phyloP scores from a whole-genome alignment of 1,140 invertebrate species.

The Thaumatotibia leucotreta region DNA sequence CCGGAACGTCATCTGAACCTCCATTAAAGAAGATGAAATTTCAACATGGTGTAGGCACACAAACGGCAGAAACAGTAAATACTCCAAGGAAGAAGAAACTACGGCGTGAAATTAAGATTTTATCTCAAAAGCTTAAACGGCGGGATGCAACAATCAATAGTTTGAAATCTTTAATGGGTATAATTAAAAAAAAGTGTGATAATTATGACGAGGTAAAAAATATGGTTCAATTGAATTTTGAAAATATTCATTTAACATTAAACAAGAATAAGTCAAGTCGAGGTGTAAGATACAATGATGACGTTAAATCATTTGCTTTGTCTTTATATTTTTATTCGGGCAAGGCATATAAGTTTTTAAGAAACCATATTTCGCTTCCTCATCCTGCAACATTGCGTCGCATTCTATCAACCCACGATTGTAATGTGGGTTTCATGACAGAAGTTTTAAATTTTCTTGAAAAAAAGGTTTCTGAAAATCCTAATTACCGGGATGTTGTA shows the following conservation, averaged over 20 bases:
- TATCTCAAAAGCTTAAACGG: constrained; percentile 12
- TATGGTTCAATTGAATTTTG: background rate
- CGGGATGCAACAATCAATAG: constrained; percentile 11
- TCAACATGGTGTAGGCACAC: too few relatives aligned
- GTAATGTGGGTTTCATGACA: background rate
- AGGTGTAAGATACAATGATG: constrained; percentile 1
- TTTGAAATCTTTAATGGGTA: background rate
- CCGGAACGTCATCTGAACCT: too few relatives aligned
- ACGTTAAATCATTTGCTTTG: constrained; percentile 18
- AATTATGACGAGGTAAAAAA: background rate
- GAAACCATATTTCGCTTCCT: constrained; percentile 8
- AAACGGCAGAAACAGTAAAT: too few relatives aligned
- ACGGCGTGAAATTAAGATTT: background rate
- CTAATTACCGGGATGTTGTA: constrained; percentile 20
- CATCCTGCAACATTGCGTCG: constrained; percentile 13
- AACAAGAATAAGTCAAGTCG: background rate
- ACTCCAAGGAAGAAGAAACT: too few relatives aligned
- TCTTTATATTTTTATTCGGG: constrained; percentile 16
- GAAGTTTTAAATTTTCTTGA: background rate
- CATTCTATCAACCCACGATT: background rate
- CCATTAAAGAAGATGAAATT: too few relatives aligned
- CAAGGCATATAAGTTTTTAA: constrained; percentile 18
- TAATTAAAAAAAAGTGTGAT: background rate
- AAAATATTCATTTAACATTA: background rate
- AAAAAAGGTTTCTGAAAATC: background rate